phyloP scores from a whole-genome alignment of 2,888 invertebrate genomes.

The Trachelus tabidus region DNA sequence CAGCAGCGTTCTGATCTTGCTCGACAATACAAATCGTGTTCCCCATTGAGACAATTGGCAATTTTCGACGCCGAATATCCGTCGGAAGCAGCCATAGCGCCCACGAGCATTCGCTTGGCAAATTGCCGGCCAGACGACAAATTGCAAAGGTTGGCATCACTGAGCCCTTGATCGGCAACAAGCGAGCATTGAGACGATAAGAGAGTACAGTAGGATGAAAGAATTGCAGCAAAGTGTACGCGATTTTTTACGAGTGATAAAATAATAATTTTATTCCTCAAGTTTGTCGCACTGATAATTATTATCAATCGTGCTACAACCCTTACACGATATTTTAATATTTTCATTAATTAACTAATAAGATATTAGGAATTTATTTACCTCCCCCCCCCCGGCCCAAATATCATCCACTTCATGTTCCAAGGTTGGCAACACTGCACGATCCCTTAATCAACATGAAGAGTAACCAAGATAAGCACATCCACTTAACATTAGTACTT shows the following conservation, averaged over 20 bases:
- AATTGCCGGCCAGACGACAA: constrained; percentile 60
- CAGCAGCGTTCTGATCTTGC: not conserved
- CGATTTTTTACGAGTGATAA: not conserved
- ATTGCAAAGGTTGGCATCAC: constrained; percentile 45
- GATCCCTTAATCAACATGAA: not conserved
- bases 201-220: not conserved
- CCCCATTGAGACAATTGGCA: constrained; percentile 63
- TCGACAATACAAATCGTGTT: constrained; percentile 52
- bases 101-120: constrained; percentile 56
- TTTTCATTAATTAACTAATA: not conserved
- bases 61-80: constrained; percentile 63
- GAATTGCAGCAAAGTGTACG: not conserved
- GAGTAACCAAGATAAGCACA: not conserved
- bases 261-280: not conserved
- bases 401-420: not conserved
- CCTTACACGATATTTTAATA: not conserved
- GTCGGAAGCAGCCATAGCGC: constrained; percentile 57
- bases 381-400: no score
- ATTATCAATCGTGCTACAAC: not conserved
- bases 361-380: not conserved
- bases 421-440: not conserved
- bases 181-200: not conserved
- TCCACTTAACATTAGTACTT: constrained; percentile 51
- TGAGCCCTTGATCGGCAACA: not conserved
- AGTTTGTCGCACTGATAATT: not conserved